Evolutionary conservation across 2,888 invertebrate genomes (phyloP).

Genomic region (Leistus spinibarbis): DNA sequence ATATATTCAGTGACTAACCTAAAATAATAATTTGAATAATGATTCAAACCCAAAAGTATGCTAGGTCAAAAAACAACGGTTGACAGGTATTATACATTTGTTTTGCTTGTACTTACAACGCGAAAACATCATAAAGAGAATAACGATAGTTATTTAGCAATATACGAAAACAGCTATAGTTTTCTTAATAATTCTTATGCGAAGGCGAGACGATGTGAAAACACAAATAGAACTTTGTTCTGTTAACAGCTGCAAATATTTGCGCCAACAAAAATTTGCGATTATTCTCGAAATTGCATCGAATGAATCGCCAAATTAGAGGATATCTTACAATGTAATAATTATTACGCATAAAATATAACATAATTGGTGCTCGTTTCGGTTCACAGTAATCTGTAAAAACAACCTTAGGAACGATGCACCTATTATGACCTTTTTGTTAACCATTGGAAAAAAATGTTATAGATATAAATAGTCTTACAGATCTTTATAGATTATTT

Average conservation of each 20-base stretch:
- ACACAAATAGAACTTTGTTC: slow-evolving; percentile 20
- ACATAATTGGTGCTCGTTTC: neutral
- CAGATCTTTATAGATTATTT: no score
- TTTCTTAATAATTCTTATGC: slow-evolving; percentile 17
- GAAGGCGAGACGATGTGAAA: neutral
- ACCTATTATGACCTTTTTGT: no score
- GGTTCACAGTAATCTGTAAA: neutral
- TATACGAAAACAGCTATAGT: slow-evolving; percentile 1
- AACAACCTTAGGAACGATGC: no score
- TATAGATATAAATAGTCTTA: no score
- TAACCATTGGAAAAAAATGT: no score
- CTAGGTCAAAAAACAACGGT: neutral
- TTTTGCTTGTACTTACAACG: neutral
- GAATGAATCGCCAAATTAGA: slow-evolving; percentile 11
- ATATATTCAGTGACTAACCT: no score
- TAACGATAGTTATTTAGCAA: neutral
- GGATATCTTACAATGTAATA: neutral
- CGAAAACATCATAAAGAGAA: neutral
- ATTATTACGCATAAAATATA: neutral
- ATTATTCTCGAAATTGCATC: slow-evolving; percentile 16
- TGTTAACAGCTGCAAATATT: slow-evolving; percentile 28
- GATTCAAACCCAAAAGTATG: no score
- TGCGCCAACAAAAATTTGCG: slow-evolving; percentile 25
- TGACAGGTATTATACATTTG: neutral
- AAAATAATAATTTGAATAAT: no score